A percentile compares a stretch with the other conserved stretches of the same genome.
Evolutionary conservation across 1,140 invertebrate genomes (phyloP).

Genomic region (Conopomorpha cramerella): DNA sequence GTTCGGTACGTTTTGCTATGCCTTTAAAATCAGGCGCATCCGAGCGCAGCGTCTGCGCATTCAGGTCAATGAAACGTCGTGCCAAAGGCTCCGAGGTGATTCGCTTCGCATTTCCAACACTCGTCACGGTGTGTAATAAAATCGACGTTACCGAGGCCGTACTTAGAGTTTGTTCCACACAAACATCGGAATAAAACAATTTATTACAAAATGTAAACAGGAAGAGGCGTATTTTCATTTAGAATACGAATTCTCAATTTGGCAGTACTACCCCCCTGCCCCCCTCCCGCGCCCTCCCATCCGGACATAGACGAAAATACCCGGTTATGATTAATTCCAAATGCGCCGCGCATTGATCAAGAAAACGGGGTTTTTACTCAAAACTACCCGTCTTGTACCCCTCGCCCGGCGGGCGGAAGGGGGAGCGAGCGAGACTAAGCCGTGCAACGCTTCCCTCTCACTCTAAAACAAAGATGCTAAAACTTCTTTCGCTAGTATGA

Average conservation of each 20-base stretch:
- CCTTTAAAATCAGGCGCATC: too few relatives aligned
- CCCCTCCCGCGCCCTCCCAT: slow-evolving; percentile 12
- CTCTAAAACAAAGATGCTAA: slow-evolving; percentile 61
- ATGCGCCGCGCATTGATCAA: slow-evolving; percentile 57
- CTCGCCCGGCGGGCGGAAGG: slow-evolving; percentile 17
- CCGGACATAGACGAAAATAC: slow-evolving; percentile 56
- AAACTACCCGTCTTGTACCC: slow-evolving; percentile 53
- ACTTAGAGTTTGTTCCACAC: too few relatives aligned
- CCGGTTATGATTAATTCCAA: slow-evolving; percentile 58
- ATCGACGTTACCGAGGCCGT: too few relatives aligned
- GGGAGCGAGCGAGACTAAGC: slow-evolving; percentile 48
- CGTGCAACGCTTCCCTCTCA: slow-evolving; percentile 42
- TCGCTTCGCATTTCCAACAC: too few relatives aligned
- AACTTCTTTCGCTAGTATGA: slow-evolving; percentile 61
- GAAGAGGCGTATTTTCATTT: slow-evolving; percentile 57
- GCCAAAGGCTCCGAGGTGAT: too few relatives aligned
- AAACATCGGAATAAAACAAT: slow-evolving; percentile 52
- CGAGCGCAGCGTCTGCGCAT: too few relatives aligned
- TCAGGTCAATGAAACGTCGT: too few relatives aligned
- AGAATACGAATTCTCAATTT: slow-evolving; percentile 49
- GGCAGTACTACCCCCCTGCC: slow-evolving; percentile 16
- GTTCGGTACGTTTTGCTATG: too few relatives aligned
- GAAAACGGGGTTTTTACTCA: slow-evolving; percentile 53
- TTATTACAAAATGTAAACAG: slow-evolving; percentile 60
- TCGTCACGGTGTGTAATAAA: too few relatives aligned